These are phyloP conservation scores for Aythya baeri DNA, from an alignment of 2,113 vertebrate genomes.

Conservation along the genomic window DNA sequence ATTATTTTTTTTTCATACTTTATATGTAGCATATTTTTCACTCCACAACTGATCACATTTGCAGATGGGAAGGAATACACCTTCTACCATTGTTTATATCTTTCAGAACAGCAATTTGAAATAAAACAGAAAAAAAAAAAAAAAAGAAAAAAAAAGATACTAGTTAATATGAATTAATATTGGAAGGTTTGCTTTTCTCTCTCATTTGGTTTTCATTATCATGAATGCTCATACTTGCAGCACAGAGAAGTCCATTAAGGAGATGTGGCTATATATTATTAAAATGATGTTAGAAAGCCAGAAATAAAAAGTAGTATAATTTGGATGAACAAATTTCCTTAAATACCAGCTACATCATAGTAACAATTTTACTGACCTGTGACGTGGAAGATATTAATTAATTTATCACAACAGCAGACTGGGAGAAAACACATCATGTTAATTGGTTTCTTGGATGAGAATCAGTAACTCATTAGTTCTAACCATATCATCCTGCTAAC, in stretches of 20 bases:
- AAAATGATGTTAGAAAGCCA: background rate
- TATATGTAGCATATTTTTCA: background rate
- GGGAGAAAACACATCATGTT: background rate
- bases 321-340: background rate
- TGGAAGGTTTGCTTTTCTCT: background rate
- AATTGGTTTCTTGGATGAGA: background rate
- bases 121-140: background rate
- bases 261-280: background rate
- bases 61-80: background rate
- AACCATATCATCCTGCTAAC: background rate
- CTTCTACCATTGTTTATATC: background rate
- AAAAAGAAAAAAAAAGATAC: background rate
- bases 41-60: background rate
- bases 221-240: background rate
- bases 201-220: background rate
- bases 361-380: background rate
- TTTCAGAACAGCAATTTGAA: background rate
- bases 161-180: background rate
- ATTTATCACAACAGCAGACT: background rate
- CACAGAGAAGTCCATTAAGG: background rate
- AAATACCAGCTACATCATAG: background rate
- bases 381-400: background rate
- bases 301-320: background rate
- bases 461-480: background rate
- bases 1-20: background rate